phyloP scores from a whole-genome alignment of 2,888 invertebrate genomes.

The Tenthredo notha region DNA sequence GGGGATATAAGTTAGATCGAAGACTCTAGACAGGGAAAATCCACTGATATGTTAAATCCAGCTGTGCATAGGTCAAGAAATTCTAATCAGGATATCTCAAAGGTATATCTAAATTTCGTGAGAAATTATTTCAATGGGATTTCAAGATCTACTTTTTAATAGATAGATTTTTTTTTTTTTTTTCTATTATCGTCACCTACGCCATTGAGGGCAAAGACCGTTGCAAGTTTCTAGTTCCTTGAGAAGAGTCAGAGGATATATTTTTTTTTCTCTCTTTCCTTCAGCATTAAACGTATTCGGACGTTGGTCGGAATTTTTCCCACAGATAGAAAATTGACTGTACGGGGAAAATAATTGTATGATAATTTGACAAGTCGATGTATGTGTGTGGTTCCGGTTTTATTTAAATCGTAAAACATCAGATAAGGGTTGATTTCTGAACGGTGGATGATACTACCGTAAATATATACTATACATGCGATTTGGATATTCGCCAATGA shows the following conservation, averaged over 20 bases:
- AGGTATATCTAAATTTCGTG: not conserved
- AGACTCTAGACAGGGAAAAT: not conserved
- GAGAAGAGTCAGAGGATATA: slow-evolving; percentile 64
- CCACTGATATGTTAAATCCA: not conserved
- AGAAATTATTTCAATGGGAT: not conserved
- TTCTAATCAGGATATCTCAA: not conserved
- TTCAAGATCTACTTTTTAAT: not conserved
- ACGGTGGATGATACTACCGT: slow-evolving; percentile 39
- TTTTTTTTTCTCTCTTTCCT: slow-evolving; percentile 68
- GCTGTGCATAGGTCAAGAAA: not conserved
- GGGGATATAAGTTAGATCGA: slow-evolving; percentile 32
- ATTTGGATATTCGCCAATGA: slow-evolving; percentile 74
- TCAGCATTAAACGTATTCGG: slow-evolving; percentile 60
- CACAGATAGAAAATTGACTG: not conserved
- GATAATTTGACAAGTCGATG: not conserved
- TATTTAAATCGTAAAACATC: not conserved
- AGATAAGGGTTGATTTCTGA: not conserved
- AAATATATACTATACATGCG: not conserved
- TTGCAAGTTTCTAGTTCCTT: slow-evolving; percentile 70
- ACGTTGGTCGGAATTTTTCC: not conserved
- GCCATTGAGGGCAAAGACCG: slow-evolving; percentile 73
- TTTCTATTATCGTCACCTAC: slow-evolving; percentile 58
- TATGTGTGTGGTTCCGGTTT: too few species aligned
- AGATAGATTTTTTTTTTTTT: too few species aligned
- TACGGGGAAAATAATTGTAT: not conserved